Evolutionary conservation across 2,797 vertebrate genomes (phyloP).

Genomic region (Delichon dasypus): DNA sequence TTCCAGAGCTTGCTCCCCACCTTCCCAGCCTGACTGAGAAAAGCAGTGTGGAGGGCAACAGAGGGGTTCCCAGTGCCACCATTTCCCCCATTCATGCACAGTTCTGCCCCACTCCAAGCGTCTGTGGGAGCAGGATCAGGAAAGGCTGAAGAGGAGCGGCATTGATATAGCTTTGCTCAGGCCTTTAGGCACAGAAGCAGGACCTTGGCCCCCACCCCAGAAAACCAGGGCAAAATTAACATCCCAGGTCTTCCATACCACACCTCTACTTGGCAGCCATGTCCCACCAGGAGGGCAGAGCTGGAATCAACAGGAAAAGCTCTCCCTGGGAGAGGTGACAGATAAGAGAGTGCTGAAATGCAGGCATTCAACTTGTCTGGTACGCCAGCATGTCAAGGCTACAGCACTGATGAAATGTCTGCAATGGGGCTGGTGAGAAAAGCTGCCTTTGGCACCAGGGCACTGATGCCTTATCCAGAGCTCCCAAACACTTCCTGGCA

Average conservation of each 20-base stretch:
- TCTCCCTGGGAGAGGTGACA: background rate
- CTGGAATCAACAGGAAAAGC: background rate
- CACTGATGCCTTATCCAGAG: background rate
- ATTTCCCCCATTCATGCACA: background rate
- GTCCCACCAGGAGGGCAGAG: background rate
- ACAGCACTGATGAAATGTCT: background rate
- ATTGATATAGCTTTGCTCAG: background rate
- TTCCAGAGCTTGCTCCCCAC: background rate
- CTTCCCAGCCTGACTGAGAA: background rate
- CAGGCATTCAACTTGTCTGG: slow-evolving; percentile 21
- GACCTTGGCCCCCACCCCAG: accelerated
- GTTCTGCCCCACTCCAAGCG: background rate
- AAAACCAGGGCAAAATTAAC: background rate
- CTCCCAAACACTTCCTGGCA: background rate
- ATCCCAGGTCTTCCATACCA: background rate
- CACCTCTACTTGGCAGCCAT: background rate
- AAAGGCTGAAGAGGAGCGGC: background rate
- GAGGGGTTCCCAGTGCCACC: background rate
- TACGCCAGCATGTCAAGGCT: background rate
- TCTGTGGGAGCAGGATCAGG: background rate
- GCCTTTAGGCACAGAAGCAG: background rate
- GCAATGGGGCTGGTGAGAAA: background rate
- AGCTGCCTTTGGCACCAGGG: background rate
- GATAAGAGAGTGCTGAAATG: slow-evolving; percentile 40
- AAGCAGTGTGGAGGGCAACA: accelerated